Conservation (phyloP, 2,113 vertebrate genomes). For the Sylvietta virens region DNA sequence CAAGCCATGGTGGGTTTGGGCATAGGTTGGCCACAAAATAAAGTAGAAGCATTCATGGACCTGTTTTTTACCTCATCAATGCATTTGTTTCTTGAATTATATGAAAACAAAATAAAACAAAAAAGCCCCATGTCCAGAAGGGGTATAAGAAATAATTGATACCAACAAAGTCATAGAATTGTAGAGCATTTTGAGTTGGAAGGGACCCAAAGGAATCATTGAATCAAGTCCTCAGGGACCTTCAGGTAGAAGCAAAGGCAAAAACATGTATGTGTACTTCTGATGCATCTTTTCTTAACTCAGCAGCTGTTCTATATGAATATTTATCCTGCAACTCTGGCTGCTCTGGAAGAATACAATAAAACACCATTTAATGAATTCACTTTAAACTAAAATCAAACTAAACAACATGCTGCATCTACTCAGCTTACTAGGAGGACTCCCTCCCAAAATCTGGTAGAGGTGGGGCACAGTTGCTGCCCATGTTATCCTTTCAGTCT, state of each 20-base stretch:
- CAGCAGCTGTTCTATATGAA: neutral
- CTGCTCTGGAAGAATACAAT: neutral
- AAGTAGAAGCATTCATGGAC: neutral
- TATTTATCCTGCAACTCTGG: neutral
- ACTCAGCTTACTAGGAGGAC: neutral
- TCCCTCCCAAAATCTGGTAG: neutral
- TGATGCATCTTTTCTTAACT: neutral
- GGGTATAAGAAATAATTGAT: neutral
- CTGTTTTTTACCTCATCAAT: neutral
- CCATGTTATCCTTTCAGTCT: neutral
- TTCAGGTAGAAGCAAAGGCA: neutral
- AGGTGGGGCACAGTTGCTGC: neutral
- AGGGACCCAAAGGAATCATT: neutral
- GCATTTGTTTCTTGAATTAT: neutral
- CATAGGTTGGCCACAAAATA: neutral
- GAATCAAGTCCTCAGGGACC: neutral
- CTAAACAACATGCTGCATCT: neutral
- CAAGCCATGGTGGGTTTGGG: neutral
- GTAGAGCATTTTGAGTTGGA: neutral
- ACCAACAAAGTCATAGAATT: neutral
- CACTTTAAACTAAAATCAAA: neutral
- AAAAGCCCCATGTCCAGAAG: neutral
- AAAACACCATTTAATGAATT: neutral
- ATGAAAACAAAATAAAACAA: neutral
- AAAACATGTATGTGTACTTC: neutral